Conservation (phyloP, 2,888 invertebrate genomes). For the Drosophila mayaguana region DNA sequence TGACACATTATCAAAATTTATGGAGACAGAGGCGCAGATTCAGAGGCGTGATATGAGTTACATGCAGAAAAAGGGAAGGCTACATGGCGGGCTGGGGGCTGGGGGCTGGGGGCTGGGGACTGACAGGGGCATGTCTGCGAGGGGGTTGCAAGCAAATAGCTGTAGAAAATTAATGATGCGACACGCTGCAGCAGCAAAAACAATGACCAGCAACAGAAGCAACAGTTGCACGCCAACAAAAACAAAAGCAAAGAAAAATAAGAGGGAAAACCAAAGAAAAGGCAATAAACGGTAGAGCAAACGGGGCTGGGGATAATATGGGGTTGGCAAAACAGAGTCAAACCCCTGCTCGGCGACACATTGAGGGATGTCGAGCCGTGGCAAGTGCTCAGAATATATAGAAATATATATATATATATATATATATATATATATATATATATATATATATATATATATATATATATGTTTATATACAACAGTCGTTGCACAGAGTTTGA, state of each 20-base stretch:
- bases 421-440: constrained; percentile 10
- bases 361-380: constrained; percentile 47
- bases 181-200: constrained; percentile 60
- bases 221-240: constrained; percentile 61
- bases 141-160: constrained; percentile 68
- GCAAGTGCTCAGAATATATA: constrained; percentile 27
- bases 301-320: background rate
- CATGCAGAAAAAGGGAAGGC: constrained; percentile 3
- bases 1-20: constrained; percentile 81
- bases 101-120: background rate
- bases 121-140: background rate
- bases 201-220: constrained; percentile 58
- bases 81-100: background rate
- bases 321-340: constrained; percentile 43
- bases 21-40: constrained; percentile 47
- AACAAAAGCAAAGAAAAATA: constrained; percentile 6
- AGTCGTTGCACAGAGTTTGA: constrained; percentile 29
- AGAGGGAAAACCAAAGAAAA: constrained; percentile 40
- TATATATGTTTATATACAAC: constrained; percentile 20
- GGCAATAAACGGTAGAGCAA: constrained; percentile 37
- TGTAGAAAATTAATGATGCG: constrained; percentile 78
- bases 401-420: constrained; percentile 19
- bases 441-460: constrained; percentile 16
- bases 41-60: constrained; percentile 67
- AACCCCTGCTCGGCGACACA: constrained; percentile 33